These are phyloP conservation scores for Halocaridina rubra DNA, from an alignment of 2,888 invertebrate species.

Conservation along the genomic window DNA sequence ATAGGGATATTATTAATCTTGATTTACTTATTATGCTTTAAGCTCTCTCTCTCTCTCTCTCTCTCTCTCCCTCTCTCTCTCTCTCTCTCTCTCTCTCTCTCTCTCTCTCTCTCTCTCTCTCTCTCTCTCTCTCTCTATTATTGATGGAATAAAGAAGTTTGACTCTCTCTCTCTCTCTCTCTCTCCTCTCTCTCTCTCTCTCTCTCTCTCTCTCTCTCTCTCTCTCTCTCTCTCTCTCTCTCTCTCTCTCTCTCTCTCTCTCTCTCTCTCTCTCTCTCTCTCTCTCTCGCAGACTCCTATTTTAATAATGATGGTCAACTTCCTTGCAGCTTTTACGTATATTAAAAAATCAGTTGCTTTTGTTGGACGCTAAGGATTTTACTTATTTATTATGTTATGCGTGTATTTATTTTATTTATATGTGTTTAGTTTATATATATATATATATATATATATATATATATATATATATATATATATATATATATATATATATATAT, in stretches of 20 bases:
- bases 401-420: background rate
- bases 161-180: too few relatives aligned
- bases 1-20: background rate
- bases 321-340: too few relatives aligned
- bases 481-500: background rate
- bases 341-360: too few relatives aligned
- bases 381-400: too few relatives aligned
- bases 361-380: too few relatives aligned
- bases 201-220: background rate
- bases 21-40: background rate
- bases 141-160: too few relatives aligned
- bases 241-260: background rate
- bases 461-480: conserved; percentile 1
- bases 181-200: background rate
- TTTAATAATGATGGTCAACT: background rate
- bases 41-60: too few relatives aligned
- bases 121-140: too few relatives aligned
- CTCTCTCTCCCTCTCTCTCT: too few relatives aligned
- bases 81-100: background rate
- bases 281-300: background rate
- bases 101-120: conserved; percentile 23
- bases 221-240: too few relatives aligned
- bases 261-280: too few relatives aligned
- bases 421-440: background rate
- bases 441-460: background rate